phyloP scores from a whole-genome alignment of 2,113 vertebrate species.

The Bombycilla garrulus region DNA sequence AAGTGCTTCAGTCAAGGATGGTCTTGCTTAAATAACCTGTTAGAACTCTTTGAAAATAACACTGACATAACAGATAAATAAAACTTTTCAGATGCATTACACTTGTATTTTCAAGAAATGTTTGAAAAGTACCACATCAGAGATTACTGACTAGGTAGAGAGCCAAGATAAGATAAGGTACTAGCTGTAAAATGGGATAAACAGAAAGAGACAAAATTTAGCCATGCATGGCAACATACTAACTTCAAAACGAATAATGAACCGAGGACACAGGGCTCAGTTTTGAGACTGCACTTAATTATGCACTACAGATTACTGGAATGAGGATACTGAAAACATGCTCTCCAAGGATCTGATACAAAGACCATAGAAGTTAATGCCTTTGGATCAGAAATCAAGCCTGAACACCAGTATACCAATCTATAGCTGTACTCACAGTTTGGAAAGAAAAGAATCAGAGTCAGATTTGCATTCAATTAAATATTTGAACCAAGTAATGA shows the following conservation, averaged over 20 bases:
- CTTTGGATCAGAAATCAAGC: not conserved
- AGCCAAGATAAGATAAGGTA: not conserved
- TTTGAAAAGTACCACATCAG: not conserved
- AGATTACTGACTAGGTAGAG: not conserved
- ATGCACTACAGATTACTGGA: not conserved
- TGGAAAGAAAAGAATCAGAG: not conserved
- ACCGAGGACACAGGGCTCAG: not conserved
- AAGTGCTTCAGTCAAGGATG: not conserved
- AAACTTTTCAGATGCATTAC: not conserved
- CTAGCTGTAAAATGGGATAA: not conserved
- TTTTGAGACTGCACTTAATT: conserved; percentile 1
- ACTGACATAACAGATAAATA: not conserved
- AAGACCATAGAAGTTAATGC: not conserved
- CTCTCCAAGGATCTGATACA: not conserved
- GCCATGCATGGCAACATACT: not conserved
- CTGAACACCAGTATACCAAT: not conserved
- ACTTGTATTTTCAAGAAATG: not conserved
- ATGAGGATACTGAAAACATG: not conserved
- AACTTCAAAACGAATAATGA: not conserved
- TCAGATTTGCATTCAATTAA: not conserved
- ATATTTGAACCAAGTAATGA: not conserved
- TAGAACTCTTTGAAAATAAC: conserved; percentile 13
- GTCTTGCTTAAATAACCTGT: not conserved
- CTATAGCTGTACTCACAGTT: not conserved
- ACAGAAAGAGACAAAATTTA: not conserved